phyloP scores from a whole-genome alignment of 2,797 vertebrate genomes.

The Poeciliopsis infans region DNA sequence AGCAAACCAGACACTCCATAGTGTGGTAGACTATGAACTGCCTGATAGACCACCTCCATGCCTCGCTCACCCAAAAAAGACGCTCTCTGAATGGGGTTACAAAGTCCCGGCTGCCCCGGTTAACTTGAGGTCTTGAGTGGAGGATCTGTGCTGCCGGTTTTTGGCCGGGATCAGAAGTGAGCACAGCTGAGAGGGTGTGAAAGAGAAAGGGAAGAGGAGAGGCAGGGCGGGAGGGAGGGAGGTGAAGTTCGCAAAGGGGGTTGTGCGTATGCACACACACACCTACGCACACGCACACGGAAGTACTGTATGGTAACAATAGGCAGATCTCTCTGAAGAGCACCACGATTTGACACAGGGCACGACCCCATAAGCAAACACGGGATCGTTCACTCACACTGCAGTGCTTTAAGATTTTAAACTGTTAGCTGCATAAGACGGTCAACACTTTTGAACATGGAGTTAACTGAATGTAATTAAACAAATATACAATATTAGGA shows the following conservation, averaged over 20 bases:
- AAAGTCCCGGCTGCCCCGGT: conserved; percentile 63
- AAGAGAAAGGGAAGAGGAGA: conserved; percentile 67
- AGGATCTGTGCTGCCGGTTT: conserved; percentile 68
- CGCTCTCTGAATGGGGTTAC: conserved; percentile 33
- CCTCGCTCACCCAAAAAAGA: conserved; percentile 49
- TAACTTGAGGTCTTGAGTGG: conserved; percentile 58
- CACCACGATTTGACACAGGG: conserved; percentile 52
- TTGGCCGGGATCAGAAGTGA: conserved; percentile 79
- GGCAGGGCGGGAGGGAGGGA: conserved; percentile 41
- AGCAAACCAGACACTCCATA: conserved; percentile 75
- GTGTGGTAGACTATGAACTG: conserved; percentile 58
- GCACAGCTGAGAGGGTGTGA: conserved; percentile 83
- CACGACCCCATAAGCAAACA: conserved; percentile 72
- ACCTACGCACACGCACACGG: conserved; percentile 14
- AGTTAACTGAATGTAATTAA: background rate
- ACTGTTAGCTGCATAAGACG: conserved; percentile 11
- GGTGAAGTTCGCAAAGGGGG: conserved; percentile 70
- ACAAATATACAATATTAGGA: background rate
- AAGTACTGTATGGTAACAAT: conserved; percentile 76
- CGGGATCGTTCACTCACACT: conserved; percentile 49
- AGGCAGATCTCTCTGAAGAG: conserved; percentile 62
- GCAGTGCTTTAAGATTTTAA: conserved; percentile 35
- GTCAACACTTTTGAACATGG: conserved; percentile 18
- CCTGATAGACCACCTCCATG: conserved; percentile 78
- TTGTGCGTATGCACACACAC: conserved; percentile 46